Evolutionary conservation across 2,113 vertebrate species (phyloP).

Genomic region (Hippoglossus stenolepis): DNA sequence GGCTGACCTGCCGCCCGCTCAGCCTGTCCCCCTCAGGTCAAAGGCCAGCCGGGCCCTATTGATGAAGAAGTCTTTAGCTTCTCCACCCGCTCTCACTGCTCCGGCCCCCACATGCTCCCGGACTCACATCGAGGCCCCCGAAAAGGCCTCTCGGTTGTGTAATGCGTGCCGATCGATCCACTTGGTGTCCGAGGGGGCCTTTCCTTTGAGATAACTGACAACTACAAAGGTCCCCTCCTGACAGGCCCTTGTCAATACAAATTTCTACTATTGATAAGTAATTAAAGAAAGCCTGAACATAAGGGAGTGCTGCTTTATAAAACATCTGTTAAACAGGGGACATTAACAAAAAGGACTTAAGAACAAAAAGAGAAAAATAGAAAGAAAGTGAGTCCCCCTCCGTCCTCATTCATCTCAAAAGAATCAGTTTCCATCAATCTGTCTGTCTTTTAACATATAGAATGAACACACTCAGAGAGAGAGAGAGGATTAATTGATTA

Average conservation of each 20-base stretch:
- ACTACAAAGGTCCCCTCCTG: slow-evolving; percentile 83
- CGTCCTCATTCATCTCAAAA: slow-evolving; percentile 9
- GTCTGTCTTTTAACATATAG: neutral
- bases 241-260: slow-evolving; percentile 86
- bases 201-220: slow-evolving; percentile 83
- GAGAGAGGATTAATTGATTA: neutral
- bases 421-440: neutral
- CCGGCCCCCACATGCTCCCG: slow-evolving; percentile 69
- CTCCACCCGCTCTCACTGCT: slow-evolving; percentile 41
- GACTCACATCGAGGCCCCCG: slow-evolving; percentile 43
- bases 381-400: slow-evolving; percentile 9
- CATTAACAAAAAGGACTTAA: slow-evolving; percentile 67
- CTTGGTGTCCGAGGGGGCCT: slow-evolving; percentile 69
- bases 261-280: slow-evolving; percentile 86
- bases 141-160: slow-evolving; percentile 75
- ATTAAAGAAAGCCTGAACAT: slow-evolving; percentile 76
- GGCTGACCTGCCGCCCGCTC: slow-evolving; percentile 66
- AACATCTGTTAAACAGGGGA: slow-evolving; percentile 85
- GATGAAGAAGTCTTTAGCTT: slow-evolving; percentile 78
- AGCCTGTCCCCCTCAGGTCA: slow-evolving; percentile 76
- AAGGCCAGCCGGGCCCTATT: slow-evolving; percentile 80
- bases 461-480: neutral
- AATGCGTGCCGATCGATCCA: slow-evolving; percentile 77
- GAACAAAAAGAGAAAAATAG: slow-evolving; percentile 36
- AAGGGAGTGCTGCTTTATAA: slow-evolving; percentile 54